Evolutionary conservation across 2,888 invertebrate species (phyloP).

Genomic region (Drosophila pseudotakahashii): DNA sequence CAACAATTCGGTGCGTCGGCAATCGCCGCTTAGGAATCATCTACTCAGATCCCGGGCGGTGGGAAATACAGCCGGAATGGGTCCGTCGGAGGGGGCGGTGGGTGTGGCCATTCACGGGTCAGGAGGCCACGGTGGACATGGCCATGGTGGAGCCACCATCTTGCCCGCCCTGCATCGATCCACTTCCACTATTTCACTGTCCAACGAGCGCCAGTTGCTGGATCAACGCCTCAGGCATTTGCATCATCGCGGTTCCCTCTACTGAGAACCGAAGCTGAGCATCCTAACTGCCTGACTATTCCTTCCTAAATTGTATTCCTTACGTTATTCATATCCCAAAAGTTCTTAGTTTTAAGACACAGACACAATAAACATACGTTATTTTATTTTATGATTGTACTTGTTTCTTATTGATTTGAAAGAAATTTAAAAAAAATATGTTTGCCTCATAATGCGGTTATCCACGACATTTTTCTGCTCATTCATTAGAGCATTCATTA

Average conservation of each 20-base stretch:
- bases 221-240: constrained; percentile 76
- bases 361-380: constrained; percentile 27
- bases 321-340: constrained; percentile 11
- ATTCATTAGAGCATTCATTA: too few relatives aligned
- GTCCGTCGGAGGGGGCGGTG: constrained; percentile 15
- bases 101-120: constrained; percentile 1
- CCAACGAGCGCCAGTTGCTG: constrained; percentile 72
- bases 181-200: constrained; percentile 73
- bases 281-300: constrained; percentile 43
- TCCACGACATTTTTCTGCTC: too few relatives aligned
- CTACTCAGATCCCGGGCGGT: constrained; percentile 78
- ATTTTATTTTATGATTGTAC: constrained; percentile 2
- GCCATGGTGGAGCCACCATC: constrained; percentile 7
- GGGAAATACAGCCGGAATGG: constrained; percentile 59
- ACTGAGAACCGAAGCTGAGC: constrained; percentile 45
- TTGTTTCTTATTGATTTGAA: not conserved
- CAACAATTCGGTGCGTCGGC: constrained; percentile 77
- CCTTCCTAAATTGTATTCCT: constrained; percentile 24
- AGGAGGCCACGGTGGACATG: not conserved
- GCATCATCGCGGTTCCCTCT: constrained; percentile 82
- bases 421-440: too few relatives aligned
- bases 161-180: constrained; percentile 81
- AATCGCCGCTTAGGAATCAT: constrained; percentile 79
- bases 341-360: constrained; percentile 32
- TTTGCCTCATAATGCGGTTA: too few relatives aligned